These are phyloP conservation scores for Solenopsis invicta DNA, from an alignment of 1,140 invertebrate genomes.

Conservation along the genomic window DNA sequence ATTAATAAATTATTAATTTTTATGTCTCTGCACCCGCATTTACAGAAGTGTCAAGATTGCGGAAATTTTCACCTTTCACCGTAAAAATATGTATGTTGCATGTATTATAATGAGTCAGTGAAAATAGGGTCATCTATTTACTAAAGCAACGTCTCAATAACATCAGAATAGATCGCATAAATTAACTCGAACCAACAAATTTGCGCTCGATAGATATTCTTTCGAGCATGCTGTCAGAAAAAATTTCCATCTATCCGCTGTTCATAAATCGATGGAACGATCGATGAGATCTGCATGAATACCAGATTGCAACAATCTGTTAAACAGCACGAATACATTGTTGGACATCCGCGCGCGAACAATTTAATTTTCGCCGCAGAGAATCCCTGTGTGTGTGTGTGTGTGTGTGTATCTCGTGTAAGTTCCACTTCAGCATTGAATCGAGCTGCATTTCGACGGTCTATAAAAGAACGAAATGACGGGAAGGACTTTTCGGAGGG, in stretches of 20 bases:
- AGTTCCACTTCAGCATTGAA: neutral
- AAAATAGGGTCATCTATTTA: neutral
- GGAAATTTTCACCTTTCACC: constrained; percentile 14
- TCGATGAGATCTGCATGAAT: neutral
- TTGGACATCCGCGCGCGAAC: neutral
- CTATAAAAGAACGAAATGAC: constrained; percentile 32
- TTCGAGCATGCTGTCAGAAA: neutral
- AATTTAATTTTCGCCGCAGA: constrained; percentile 1
- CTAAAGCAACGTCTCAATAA: neutral
- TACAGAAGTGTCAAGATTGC: neutral
- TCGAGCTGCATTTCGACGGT: constrained; percentile 36
- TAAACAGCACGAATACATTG: neutral
- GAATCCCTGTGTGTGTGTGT: neutral
- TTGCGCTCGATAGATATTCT: neutral
- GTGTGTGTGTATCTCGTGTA: neutral
- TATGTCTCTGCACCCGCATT: constrained; percentile 19
- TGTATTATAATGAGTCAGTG: neutral
- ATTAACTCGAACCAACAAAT: neutral
- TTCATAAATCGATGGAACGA: neutral
- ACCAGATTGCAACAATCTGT: neutral
- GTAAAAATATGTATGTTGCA: neutral
- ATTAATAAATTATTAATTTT: neutral
- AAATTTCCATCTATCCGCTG: neutral
- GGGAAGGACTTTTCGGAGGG: constrained; percentile 7
- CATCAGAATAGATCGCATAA: neutral